Percentiles rank a stretch among this genome's conserved stretches.
Conservation (phyloP, 2,113 vertebrate genomes). For the Hassar affinis region DNA sequence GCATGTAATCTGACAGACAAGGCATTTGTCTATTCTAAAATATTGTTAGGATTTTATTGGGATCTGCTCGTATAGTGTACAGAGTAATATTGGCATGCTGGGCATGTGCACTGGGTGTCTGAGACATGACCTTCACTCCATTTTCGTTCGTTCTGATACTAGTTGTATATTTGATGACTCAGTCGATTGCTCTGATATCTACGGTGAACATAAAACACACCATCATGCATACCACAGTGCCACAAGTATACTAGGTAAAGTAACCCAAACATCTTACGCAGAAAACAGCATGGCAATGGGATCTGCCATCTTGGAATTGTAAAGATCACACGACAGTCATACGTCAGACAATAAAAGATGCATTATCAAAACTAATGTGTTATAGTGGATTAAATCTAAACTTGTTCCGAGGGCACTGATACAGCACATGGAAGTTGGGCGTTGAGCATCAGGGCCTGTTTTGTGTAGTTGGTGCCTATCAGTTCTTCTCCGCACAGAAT, state of each 20-base stretch:
- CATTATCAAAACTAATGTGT: background rate
- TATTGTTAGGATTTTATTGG: background rate
- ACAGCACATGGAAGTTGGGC: background rate
- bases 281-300: background rate
- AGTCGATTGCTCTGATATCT: background rate
- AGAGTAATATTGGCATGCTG: background rate
- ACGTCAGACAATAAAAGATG: background rate
- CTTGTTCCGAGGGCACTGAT: background rate
- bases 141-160: background rate
- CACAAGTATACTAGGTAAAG: background rate
- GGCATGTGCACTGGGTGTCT: background rate
- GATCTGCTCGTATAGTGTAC: background rate
- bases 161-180: background rate
- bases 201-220: background rate
- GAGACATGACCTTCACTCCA: background rate
- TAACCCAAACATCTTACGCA: background rate
- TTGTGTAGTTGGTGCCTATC: background rate
- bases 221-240: background rate
- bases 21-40: background rate
- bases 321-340: background rate
- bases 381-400: background rate
- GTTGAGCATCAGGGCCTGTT: background rate
- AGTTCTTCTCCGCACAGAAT: too few relatives aligned
- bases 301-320: background rate
- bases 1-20: background rate